Base-by-base conservation (phyloP, 2,888 invertebrate species). In the Amorpha juglandis region DNA sequence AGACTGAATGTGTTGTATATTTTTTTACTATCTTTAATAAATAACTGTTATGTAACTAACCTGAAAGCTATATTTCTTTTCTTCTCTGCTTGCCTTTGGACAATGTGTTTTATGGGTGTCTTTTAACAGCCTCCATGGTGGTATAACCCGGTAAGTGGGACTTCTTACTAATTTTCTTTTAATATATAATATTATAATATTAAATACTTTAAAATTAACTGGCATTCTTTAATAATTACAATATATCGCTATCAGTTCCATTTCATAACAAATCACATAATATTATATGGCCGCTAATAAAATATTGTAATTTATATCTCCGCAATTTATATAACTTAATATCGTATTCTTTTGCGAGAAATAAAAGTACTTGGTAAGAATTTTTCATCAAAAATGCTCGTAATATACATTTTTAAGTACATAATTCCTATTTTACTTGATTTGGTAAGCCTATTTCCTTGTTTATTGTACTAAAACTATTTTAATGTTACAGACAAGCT, bases 131-230 rank as follows among this genome's bases (percentile, higher is more conserved):
- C 98, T 86, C 95, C 97, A 82, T 98, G 97, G 97, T 98, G 97
- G 98, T 98, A 98, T 92, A 97, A 97, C 89, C 97, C 97, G 88
- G 98, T 98, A 94, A 97, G 97, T 97, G 95, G 19, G 19, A 42
- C 11, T 4, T 64, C 19, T 55, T 42, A 42, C 35, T 52, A 35
- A 38, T 33, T 63, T 19, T 1, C 50, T 2, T 19, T 7, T 47
- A 21, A 35, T 0, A 16, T 16, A 3, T 1, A 14, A n/a, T 48
- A 11, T 45, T 12, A 1, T 45, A 45, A 42, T 11, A n/a, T n/a
- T n/a, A n/a, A 6, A 42, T 42, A 42, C 42, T 42, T 42, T 35
- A 9, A 42, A 9, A 6, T 9, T 8, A 42, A 8, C 7, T 3
- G 35, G 35, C 35, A 35, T 35, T 7, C 8, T 38, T 38, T 9